These are phyloP conservation scores for Drosophila pseudoobscura DNA, from an alignment of 1,140 invertebrate genomes.

Conservation along the genomic window DNA sequence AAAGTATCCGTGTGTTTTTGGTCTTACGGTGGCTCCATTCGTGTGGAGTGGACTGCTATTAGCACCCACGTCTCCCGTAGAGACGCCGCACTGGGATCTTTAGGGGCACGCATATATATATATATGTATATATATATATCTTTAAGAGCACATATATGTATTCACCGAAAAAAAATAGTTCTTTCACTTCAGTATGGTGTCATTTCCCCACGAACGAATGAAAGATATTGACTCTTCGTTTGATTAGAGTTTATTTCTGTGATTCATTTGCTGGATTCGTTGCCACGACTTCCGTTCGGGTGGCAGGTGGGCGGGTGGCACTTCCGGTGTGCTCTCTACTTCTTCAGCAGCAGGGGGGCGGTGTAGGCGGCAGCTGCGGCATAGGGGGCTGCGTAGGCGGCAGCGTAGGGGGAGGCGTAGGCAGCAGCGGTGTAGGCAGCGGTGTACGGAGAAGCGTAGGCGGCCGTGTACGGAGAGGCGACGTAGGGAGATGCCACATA, in stretches of 20 bases:
- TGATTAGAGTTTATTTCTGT: slow-evolving; percentile 38
- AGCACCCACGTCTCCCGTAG: too few relatives aligned
- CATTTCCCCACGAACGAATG: neutral
- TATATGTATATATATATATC: too few relatives aligned
- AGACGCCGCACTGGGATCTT: too few relatives aligned
- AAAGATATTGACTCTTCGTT: slow-evolving; percentile 34
- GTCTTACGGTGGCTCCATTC: too few relatives aligned
- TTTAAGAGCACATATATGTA: too few relatives aligned
- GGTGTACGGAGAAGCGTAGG: slow-evolving; percentile 58
- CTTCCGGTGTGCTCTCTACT: slow-evolving; percentile 38
- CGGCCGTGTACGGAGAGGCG: slow-evolving; percentile 66
- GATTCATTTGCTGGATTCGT: slow-evolving; percentile 9
- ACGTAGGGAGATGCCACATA: slow-evolving; percentile 66
- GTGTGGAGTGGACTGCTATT: too few relatives aligned
- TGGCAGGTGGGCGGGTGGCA: too few relatives aligned
- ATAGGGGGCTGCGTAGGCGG: slow-evolving; percentile 54
- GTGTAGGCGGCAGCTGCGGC: slow-evolving; percentile 27
- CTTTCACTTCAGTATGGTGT: too few relatives aligned
- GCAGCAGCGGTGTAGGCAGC: slow-evolving; percentile 44
- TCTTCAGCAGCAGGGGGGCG: slow-evolving; percentile 60
- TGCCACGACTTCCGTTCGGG: slow-evolving; percentile 3
- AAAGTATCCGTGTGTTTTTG: too few relatives aligned
- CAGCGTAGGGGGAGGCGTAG: slow-evolving; percentile 48
- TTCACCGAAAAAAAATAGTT: too few relatives aligned
- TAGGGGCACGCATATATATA: too few relatives aligned